These are phyloP conservation scores for Lagorchestes hirsutus DNA, from an alignment of 2,797 vertebrate genomes.

Conservation along the genomic window DNA sequence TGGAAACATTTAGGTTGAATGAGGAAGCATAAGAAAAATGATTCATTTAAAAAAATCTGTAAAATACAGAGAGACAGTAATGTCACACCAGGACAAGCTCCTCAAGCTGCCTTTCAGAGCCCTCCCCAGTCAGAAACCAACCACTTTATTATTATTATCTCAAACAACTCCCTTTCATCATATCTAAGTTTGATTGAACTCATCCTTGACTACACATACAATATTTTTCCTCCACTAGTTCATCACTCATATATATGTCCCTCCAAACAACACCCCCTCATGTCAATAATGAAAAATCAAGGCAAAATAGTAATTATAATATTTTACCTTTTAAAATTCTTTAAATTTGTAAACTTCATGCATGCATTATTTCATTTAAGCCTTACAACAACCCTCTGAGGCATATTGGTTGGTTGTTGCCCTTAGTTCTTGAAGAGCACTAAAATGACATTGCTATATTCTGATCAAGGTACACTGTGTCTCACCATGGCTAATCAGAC, in stretches of 20 bases:
- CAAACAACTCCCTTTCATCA: not conserved
- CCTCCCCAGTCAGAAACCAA: not conserved
- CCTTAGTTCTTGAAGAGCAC: too few species aligned
- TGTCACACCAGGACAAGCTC: not conserved
- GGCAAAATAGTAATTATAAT: not conserved
- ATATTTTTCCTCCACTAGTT: not conserved
- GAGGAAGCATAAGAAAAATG: conserved; percentile 14
- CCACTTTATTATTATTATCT: not conserved
- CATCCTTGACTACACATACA: not conserved
- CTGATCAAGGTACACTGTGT: too few species aligned
- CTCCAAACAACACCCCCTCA: not conserved
- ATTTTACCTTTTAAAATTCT: not conserved
- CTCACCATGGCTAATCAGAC: too few species aligned
- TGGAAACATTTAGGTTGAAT: conserved; percentile 62
- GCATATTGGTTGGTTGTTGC: too few species aligned
- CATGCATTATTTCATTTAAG: not conserved
- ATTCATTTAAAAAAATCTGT: not conserved
- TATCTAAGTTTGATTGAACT: not conserved
- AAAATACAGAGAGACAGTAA: not conserved
- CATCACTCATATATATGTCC: not conserved
- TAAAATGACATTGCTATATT: too few species aligned
- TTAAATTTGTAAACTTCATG: not conserved
- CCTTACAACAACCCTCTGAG: too few species aligned
- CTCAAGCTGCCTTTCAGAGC: not conserved
- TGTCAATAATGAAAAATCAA: not conserved